Conservation (phyloP, 1,140 invertebrate genomes). For the Paraescarpia echinospica region DNA sequence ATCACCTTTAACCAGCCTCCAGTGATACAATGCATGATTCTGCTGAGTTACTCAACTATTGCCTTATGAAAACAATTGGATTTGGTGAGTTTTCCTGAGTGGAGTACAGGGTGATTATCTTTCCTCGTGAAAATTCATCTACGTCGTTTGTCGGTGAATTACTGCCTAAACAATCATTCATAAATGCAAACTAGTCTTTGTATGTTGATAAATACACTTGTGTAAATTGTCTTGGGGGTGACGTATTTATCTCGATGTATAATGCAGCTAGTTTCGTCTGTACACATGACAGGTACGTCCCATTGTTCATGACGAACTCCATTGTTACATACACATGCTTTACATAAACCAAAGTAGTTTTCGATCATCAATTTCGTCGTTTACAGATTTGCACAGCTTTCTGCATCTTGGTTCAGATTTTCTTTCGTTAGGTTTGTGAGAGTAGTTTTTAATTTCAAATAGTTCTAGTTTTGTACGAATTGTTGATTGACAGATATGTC, state of each 20-base stretch:
- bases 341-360: neutral
- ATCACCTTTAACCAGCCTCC: neutral
- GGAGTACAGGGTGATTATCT: neutral
- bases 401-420: neutral
- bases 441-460: neutral
- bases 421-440: neutral
- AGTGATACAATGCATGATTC: neutral
- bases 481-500: neutral
- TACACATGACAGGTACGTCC: neutral
- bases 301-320: neutral
- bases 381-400: neutral
- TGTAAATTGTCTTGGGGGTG: neutral
- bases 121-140: neutral
- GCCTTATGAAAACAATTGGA: neutral
- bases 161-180: neutral
- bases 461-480: neutral
- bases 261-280: neutral
- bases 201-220: neutral
- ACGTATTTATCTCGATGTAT: neutral
- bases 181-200: neutral
- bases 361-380: neutral
- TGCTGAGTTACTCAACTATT: neutral
- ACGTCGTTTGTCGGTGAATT: neutral
- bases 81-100: too few species aligned
- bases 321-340: neutral